phyloP scores from a whole-genome alignment of 2,113 vertebrate genomes.

The Ictalurus punctatus region DNA sequence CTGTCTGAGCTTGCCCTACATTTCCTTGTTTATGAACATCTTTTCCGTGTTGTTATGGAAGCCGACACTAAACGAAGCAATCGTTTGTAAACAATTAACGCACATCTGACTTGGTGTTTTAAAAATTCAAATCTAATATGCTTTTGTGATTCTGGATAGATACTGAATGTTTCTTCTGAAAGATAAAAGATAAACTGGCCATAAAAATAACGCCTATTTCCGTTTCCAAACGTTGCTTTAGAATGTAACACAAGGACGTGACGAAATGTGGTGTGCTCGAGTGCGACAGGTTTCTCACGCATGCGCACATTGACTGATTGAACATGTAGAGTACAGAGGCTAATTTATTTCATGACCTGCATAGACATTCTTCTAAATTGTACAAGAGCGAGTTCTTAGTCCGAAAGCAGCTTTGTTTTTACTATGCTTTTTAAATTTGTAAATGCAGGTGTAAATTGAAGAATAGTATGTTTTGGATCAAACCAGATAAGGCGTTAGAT shows the following conservation, averaged over 20 bases:
- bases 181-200: background rate
- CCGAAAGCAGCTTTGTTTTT: background rate
- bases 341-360: background rate
- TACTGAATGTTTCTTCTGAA: background rate
- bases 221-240: background rate
- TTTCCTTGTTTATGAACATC: constrained; percentile 9
- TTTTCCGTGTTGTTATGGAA: background rate
- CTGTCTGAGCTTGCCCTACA: background rate
- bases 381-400: background rate
- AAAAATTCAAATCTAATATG: background rate
- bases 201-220: background rate
- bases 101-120: no score
- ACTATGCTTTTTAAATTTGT: background rate
- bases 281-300: background rate
- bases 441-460: background rate
- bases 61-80: background rate
- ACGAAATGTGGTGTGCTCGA: background rate
- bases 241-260: constrained; percentile 15
- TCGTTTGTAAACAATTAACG: background rate
- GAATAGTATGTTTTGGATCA: background rate
- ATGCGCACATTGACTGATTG: background rate
- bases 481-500: background rate
- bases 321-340: background rate
- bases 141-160: background rate
- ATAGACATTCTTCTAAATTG: background rate